These are phyloP conservation scores for Hydrozoanthus gracilis DNA, from an alignment of 92 coral and sea anemone genomes.

Conservation along the genomic window DNA sequence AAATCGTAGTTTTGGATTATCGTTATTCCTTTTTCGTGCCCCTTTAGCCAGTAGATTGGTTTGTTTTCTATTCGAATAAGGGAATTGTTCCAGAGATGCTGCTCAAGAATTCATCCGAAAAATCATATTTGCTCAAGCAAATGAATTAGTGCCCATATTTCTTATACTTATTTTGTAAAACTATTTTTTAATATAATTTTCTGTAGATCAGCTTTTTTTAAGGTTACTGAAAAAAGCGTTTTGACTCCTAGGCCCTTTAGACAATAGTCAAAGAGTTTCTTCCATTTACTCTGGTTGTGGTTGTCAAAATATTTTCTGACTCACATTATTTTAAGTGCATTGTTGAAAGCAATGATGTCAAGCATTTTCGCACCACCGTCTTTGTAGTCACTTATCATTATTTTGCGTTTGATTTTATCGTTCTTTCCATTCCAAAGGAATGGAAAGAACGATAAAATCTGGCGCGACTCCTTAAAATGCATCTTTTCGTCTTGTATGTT, in stretches of 20 bases:
- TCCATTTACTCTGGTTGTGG: neutral
- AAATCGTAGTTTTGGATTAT: conserved; percentile 1
- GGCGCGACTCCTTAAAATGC: neutral
- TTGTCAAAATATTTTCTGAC: no score
- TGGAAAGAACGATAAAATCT: neutral
- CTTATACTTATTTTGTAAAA: conserved; percentile 20
- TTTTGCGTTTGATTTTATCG: no score
- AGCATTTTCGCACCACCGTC: no score
- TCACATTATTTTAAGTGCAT: no score
- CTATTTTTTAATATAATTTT: conserved; percentile 10
- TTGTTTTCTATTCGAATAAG: conserved; percentile 10
- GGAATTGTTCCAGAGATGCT: conserved; percentile 20
- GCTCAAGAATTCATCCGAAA: conserved; percentile 12
- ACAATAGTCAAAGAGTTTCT: conserved; percentile 3
- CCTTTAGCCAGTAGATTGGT: neutral
- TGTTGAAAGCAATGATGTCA: no score
- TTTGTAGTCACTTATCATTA: no score
- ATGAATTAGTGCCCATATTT: conserved; percentile 7
- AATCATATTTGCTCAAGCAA: conserved; percentile 3
- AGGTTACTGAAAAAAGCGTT: neutral
- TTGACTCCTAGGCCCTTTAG: neutral
- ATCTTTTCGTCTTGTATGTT: neutral
- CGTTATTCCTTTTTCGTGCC: conserved; percentile 12
- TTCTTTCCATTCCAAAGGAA: no score
- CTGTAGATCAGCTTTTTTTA: conserved; percentile 24